These are phyloP conservation scores for Trachelus troglodyta DNA, from an alignment of 2,888 invertebrate species.

Conservation along the genomic window DNA sequence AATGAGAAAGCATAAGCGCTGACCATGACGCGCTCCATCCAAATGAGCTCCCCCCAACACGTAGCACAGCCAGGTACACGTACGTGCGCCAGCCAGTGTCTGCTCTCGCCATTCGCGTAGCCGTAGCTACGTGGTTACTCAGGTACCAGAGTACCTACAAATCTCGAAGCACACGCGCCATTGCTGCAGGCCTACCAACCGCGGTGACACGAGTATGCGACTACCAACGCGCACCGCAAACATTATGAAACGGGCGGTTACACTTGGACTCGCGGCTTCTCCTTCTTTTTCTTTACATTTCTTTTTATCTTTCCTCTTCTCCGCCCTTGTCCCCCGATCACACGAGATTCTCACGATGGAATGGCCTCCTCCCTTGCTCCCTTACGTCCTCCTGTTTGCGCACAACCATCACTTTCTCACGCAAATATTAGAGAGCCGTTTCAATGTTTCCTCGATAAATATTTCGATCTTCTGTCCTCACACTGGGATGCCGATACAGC, in stretches of 20 bases:
- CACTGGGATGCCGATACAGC: no score
- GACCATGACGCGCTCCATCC: neutral
- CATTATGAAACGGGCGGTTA: slow-evolving; percentile 1
- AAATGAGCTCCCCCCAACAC: no score
- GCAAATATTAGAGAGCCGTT: neutral
- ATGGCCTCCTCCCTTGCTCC: neutral
- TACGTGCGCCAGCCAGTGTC: neutral
- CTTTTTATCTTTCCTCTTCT: neutral
- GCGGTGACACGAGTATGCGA: neutral
- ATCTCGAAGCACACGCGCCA: no score
- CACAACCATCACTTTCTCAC: no score
- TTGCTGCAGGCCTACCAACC: no score
- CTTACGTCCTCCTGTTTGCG: no score
- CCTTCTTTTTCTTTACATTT: neutral
- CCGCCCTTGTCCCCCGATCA: neutral
- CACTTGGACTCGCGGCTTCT: neutral
- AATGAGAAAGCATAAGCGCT: slow-evolving; percentile 30
- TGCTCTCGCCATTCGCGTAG: neutral
- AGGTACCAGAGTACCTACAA: no score
- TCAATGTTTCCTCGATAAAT: slow-evolving; percentile 1
- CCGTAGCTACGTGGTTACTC: no score
- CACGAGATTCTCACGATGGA: neutral
- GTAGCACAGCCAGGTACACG: no score
- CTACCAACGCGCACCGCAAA: slow-evolving; percentile 5
- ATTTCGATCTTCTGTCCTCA: neutral